Evolutionary conservation across 2,113 vertebrate species (phyloP), one percentile per base, ranked within the genome.

Genomic region (Hemiprocne comata): DNA sequence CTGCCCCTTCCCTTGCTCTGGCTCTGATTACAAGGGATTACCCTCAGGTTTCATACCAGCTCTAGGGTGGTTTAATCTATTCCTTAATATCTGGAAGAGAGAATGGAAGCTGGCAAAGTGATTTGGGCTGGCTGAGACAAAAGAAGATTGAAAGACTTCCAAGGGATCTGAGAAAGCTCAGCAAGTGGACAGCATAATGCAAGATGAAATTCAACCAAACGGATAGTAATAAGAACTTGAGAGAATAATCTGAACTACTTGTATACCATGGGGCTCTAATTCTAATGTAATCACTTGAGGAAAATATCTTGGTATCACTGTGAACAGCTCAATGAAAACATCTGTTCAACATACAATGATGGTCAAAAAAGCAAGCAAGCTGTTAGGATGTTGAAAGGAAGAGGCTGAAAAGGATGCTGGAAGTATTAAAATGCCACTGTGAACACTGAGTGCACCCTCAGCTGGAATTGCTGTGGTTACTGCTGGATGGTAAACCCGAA

Each of bases 141-240:
- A 96, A 97, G 93, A 96, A 95, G 93, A 96, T 96, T 96, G 95
- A 84, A 50, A 94, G 90, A 95, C 89, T 96, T 97, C 95, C 74
- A 75, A 93, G 70, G 88, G 95, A 96, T 97, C 95, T 89, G 77
- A 96, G 73, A 94, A 93, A 94, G 90, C 93, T 90, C 10, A 17
- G 93, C 85, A 93, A 97, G 94, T 86, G 58, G 90, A 83, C 94
- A 96, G 93, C 86, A 24, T 71, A 89, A 89, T 44, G 71, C 72
- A 80, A 82, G 80, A 96, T 95, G 95, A 97, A 96, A 95, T 70
- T 62, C 90, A 75, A 61, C 90, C 85, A 84, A 96, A 65, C 1
- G 0, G 61, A 74, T 83, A 89, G 93, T 73, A 94, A 95, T 94
- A 90, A 93, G 89, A 94, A 95, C 70, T 96, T 92, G 76, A 95